phyloP scores from a whole-genome alignment of 92 coral and sea anemone genomes.

The Montipora capitata region DNA sequence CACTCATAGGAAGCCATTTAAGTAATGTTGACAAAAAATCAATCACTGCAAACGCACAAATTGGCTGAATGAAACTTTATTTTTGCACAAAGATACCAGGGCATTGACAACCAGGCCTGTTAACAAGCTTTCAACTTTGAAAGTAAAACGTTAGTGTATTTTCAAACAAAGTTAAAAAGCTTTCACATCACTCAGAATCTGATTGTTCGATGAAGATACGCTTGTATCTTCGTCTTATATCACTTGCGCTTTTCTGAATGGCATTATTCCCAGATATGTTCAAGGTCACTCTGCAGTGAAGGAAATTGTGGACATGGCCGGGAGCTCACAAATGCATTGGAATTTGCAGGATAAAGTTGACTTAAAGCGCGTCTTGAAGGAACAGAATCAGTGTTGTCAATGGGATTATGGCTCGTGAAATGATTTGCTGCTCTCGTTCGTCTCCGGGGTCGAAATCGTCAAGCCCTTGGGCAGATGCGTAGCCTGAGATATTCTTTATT shows the following conservation, averaged over 20 bases:
- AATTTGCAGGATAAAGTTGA: conserved; percentile 6
- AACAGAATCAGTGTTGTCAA: neutral
- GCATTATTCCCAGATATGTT: neutral
- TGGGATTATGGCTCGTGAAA: neutral
- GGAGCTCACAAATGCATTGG: conserved; percentile 6
- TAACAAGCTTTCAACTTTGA: neutral
- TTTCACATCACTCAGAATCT: conserved; percentile 11
- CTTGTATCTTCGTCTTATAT: neutral
- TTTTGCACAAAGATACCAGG: neutral
- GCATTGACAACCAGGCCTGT: neutral
- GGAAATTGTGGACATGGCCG: conserved; percentile 3
- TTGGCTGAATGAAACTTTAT: neutral
- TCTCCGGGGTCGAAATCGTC: neutral
- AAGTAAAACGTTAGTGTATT: neutral
- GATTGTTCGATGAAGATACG: conserved; percentile 1
- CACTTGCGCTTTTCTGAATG: neutral
- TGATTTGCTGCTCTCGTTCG: conserved; percentile 1
- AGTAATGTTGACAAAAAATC: too few relatives aligned
- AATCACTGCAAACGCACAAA: too few relatives aligned
- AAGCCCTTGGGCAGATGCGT: neutral
- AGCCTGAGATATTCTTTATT: conserved; percentile 31
- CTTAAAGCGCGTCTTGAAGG: conserved; percentile 5
- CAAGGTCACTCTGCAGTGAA: conserved; percentile 1
- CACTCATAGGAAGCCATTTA: too few relatives aligned
- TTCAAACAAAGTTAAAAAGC: conserved; percentile 1